These are phyloP conservation scores for Grammomys surdaster DNA, from an alignment of 2,113 vertebrate species.

Conservation along the genomic window DNA sequence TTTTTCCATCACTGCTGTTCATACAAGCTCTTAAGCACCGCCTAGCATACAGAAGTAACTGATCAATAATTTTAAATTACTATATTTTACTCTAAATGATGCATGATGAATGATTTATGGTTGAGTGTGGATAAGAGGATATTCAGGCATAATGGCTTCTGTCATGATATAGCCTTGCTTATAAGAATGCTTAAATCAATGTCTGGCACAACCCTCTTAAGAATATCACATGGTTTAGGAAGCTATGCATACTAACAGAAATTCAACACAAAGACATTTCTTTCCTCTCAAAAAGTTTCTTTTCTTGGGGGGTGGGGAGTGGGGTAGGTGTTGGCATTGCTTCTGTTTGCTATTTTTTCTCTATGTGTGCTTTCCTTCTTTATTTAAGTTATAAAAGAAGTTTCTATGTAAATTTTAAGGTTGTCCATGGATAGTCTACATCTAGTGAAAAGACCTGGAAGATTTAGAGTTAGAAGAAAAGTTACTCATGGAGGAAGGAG, in stretches of 20 bases:
- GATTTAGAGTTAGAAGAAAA: background rate
- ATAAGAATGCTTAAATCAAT: slow-evolving; percentile 15
- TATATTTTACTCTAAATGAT: slow-evolving; percentile 44
- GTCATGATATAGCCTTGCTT: background rate
- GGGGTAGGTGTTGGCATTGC: background rate
- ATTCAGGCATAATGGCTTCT: slow-evolving; percentile 28
- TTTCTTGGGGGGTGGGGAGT: no score
- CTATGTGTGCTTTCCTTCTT: background rate
- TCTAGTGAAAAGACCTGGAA: background rate
- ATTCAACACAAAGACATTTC: background rate
- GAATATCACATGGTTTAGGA: background rate
- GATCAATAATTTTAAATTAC: slow-evolving; percentile 56
- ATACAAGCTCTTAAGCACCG: background rate
- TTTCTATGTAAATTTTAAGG: background rate
- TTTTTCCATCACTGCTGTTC: background rate
- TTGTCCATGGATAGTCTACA: background rate
- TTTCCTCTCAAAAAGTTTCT: background rate
- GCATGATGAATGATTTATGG: slow-evolving; percentile 35
- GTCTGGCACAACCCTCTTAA: background rate
- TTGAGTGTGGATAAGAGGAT: background rate
- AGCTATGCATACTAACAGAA: background rate
- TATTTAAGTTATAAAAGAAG: background rate
- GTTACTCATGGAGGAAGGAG: background rate
- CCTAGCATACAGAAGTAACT: background rate
- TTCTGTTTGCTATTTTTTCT: background rate